phyloP scores from a whole-genome alignment of 2,113 vertebrate species.

The Anolis carolinensis region DNA sequence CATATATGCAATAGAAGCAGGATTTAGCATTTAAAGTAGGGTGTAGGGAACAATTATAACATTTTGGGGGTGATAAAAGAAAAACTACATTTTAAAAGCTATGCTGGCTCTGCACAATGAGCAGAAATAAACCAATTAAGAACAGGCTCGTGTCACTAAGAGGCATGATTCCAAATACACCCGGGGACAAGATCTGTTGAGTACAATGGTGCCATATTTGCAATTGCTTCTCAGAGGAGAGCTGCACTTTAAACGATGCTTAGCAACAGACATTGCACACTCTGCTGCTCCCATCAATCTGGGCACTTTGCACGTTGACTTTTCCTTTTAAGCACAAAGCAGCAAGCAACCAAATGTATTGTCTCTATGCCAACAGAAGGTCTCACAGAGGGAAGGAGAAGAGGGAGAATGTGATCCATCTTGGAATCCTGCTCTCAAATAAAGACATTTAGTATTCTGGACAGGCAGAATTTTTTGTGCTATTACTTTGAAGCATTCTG shows the following conservation, averaged over 20 bases:
- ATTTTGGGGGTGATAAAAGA: slow-evolving; percentile 27
- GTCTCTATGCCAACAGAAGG: neutral
- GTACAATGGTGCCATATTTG: slow-evolving; percentile 44
- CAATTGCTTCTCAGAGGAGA: slow-evolving; percentile 47
- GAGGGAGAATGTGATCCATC: neutral
- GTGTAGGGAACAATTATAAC: neutral
- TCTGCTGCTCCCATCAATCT: slow-evolving; percentile 42
- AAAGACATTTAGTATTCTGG: neutral
- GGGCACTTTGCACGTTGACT: slow-evolving; percentile 33
- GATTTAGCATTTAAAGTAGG: slow-evolving; percentile 9
- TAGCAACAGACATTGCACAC: slow-evolving; percentile 44
- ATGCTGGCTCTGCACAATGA: slow-evolving; percentile 30
- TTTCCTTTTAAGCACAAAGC: neutral
- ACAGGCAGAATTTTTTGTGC: neutral
- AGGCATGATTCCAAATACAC: slow-evolving; percentile 33
- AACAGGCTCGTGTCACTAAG: slow-evolving; percentile 38
- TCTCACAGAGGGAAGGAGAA: neutral
- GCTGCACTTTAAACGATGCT: slow-evolving; percentile 51
- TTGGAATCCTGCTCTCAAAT: neutral
- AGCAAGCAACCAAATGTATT: slow-evolving; percentile 12
- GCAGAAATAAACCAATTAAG: slow-evolving; percentile 21
- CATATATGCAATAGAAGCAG: fast-evolving
- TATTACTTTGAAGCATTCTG: neutral
- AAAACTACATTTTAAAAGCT: neutral
- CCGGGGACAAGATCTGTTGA: slow-evolving; percentile 49